These are phyloP conservation scores for Trichogramma pretiosum DNA, from an alignment of 1,140 invertebrate species.

Conservation along the genomic window DNA sequence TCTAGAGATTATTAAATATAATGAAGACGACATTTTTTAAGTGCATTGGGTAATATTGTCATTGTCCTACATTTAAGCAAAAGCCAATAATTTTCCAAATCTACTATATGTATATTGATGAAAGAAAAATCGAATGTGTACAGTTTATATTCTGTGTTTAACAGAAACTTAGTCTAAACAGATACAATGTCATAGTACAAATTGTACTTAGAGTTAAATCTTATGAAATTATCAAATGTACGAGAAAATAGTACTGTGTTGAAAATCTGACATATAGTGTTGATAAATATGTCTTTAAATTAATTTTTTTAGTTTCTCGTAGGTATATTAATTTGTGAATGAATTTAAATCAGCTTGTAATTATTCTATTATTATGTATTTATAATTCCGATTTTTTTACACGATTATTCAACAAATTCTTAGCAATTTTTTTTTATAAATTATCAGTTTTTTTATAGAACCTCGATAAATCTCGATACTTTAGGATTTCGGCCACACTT, in stretches of 20 bases:
- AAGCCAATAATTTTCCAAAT: conserved; percentile 4
- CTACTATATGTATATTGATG: conserved; percentile 12
- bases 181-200: conserved; percentile 9
- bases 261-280: background rate
- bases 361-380: no score
- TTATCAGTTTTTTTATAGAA: no score
- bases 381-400: no score
- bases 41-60: conserved; percentile 7
- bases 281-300: background rate
- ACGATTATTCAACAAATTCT: no score
- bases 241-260: conserved; percentile 12
- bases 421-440: no score
- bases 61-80: conserved; percentile 8
- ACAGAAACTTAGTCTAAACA: conserved; percentile 2
- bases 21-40: background rate
- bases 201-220: conserved; percentile 16
- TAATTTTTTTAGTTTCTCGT: no score
- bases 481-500: no score
- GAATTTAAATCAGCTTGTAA: no score
- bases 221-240: conserved; percentile 11
- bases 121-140: conserved; percentile 13
- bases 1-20: conserved; percentile 11
- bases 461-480: no score
- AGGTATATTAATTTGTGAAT: no score
- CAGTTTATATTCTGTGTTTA: conserved; percentile 10